Evolutionary conservation across 2,113 vertebrate species (phyloP).

Genomic region (Sterna hirundo): DNA sequence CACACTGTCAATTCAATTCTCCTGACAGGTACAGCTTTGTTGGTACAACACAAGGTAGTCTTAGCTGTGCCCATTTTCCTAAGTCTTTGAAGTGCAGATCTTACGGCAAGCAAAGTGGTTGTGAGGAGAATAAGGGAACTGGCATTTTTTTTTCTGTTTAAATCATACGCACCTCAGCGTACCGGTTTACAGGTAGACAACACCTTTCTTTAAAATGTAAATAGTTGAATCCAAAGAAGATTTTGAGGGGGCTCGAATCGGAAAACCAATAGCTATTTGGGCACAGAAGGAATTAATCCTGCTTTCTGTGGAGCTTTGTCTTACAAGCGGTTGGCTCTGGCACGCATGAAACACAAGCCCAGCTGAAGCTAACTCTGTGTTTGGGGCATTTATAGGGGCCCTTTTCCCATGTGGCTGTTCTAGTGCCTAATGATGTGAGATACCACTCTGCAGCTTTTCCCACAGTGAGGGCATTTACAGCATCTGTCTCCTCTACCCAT

Average conservation of each 20-base stretch:
- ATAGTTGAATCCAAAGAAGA: neutral
- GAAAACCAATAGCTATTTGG: neutral
- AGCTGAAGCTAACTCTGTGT: neutral
- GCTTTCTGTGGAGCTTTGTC: neutral
- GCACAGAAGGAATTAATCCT: constrained; percentile 21
- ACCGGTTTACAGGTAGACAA: neutral
- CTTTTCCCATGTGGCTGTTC: neutral
- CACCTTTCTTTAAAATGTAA: neutral
- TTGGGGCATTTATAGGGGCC: neutral
- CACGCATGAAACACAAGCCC: neutral
- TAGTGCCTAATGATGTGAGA: constrained; percentile 9
- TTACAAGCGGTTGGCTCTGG: neutral
- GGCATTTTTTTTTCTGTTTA: neutral
- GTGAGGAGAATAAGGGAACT: neutral
- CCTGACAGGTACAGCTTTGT: neutral
- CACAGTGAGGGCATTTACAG: constrained; percentile 35
- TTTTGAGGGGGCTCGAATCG: neutral
- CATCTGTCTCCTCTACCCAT: constrained; percentile 29
- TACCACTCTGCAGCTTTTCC: constrained; percentile 37
- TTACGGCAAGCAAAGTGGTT: neutral
- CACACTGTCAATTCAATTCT: neutral
- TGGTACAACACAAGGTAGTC: neutral
- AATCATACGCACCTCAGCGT: neutral
- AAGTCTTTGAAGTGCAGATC: neutral
- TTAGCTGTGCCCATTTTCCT: neutral